These are phyloP conservation scores for Thecocarcelia acutangulata DNA, from an alignment of 2,888 invertebrate species.

Conservation along the genomic window DNA sequence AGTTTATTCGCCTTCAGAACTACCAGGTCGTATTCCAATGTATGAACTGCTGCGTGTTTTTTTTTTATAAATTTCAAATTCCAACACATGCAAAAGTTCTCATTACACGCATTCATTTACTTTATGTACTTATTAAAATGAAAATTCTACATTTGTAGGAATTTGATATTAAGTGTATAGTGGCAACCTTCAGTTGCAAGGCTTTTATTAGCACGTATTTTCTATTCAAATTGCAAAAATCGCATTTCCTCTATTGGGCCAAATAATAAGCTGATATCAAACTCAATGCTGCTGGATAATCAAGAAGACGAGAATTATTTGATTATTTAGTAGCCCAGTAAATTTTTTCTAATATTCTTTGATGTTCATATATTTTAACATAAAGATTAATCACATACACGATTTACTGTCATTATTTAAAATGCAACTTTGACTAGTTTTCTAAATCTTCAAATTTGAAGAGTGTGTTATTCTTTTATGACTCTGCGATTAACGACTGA, in stretches of 20 bases:
- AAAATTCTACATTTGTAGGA: conserved; percentile 48
- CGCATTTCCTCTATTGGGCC: background rate
- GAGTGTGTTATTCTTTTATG: too few relatives aligned
- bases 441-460: background rate
- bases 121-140: background rate
- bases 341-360: too few relatives aligned
- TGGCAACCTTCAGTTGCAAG: background rate
- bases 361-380: too few relatives aligned
- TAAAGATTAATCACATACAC: too few relatives aligned
- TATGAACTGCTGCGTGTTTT: too few relatives aligned
- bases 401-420: too few relatives aligned
- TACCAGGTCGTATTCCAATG: background rate
- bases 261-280: background rate
- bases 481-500: too few relatives aligned
- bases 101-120: conserved; percentile 13
- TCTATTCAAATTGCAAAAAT: background rate
- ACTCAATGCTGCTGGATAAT: too few relatives aligned
- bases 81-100: conserved; percentile 13
- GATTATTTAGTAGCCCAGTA: too few relatives aligned
- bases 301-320: too few relatives aligned
- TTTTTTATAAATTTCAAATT: conserved; percentile 36
- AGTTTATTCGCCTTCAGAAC: too few relatives aligned
- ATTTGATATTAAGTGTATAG: conserved; percentile 10
- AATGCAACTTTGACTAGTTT: background rate
- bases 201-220: background rate